Conservation (phyloP, 2,113 vertebrate species). For the Leptosomus discolor region DNA sequence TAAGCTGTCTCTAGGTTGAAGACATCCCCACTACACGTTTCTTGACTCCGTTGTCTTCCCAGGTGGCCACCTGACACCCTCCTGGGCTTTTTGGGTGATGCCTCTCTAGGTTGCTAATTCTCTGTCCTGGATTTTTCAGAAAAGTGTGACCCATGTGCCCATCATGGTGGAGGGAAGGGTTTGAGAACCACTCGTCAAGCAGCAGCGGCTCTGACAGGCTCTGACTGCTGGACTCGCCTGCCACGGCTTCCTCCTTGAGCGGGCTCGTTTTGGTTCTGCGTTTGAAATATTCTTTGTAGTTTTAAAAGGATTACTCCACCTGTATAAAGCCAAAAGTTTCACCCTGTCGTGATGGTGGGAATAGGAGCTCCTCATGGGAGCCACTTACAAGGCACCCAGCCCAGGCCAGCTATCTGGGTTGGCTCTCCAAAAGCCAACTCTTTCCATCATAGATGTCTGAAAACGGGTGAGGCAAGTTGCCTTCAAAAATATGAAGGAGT, state of each 20-base stretch:
- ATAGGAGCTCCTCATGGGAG: neutral
- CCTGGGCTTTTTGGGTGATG: neutral
- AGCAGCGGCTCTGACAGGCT: neutral
- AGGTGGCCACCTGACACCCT: neutral
- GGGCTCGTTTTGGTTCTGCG: neutral
- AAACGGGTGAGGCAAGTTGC: neutral
- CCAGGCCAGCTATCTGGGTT: neutral
- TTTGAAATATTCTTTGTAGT: neutral
- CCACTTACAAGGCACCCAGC: neutral
- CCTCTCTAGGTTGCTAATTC: neutral
- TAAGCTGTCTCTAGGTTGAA: neutral
- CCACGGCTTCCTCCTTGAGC: fast-evolving
- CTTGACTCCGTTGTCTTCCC: neutral
- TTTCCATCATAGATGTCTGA: neutral
- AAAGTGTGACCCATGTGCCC: neutral
- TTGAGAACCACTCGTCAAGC: neutral
- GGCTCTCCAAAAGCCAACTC: neutral
- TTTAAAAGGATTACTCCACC: neutral
- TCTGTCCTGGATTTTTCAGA: neutral
- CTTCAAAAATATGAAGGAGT: neutral
- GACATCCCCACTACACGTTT: neutral
- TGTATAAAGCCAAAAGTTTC: neutral
- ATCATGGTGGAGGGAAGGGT: neutral
- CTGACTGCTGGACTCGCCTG: neutral
- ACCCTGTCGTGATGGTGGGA: neutral